These are phyloP conservation scores for Corythornis cristatus DNA, from an alignment of 2,113 vertebrate species.

Conservation along the genomic window DNA sequence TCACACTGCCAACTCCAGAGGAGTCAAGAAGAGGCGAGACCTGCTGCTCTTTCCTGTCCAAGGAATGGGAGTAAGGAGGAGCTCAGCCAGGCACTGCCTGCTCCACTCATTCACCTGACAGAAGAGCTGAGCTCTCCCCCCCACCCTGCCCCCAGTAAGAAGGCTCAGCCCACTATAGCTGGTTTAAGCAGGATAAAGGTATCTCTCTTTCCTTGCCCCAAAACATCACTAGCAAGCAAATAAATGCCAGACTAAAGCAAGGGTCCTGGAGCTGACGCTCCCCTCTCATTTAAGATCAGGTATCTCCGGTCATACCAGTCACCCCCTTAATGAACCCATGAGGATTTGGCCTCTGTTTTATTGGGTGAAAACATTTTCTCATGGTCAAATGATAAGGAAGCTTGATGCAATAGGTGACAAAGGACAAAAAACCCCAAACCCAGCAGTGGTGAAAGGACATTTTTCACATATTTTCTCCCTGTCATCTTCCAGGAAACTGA, in stretches of 20 bases:
- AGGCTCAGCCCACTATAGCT: background rate
- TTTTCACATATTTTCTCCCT: slow-evolving; percentile 44
- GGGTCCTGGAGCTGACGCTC: fast-evolving
- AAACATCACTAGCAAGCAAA: background rate
- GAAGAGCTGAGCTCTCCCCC: background rate
- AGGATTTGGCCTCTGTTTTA: background rate
- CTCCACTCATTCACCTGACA: background rate
- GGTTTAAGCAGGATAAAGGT: background rate
- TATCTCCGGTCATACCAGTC: background rate
- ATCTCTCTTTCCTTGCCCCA: background rate
- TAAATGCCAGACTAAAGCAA: background rate
- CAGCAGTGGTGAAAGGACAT: slow-evolving; percentile 3
- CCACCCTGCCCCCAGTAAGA: too few relatives aligned
- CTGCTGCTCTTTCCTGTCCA: background rate
- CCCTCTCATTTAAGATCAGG: background rate
- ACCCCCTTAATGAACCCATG: background rate
- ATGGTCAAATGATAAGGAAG: slow-evolving; percentile 5
- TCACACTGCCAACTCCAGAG: fast-evolving
- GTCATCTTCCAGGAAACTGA: slow-evolving; percentile 54
- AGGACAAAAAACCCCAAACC: background rate
- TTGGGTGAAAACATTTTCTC: slow-evolving; percentile 38
- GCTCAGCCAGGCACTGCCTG: background rate
- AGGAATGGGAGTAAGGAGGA: background rate
- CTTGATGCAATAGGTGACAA: slow-evolving; percentile 9
- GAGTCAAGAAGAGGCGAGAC: background rate